A percentile compares a stretch with the other conserved stretches of the same genome.
Conservation (phyloP, 2,888 invertebrate genomes). For the Euzophera pinguis region DNA sequence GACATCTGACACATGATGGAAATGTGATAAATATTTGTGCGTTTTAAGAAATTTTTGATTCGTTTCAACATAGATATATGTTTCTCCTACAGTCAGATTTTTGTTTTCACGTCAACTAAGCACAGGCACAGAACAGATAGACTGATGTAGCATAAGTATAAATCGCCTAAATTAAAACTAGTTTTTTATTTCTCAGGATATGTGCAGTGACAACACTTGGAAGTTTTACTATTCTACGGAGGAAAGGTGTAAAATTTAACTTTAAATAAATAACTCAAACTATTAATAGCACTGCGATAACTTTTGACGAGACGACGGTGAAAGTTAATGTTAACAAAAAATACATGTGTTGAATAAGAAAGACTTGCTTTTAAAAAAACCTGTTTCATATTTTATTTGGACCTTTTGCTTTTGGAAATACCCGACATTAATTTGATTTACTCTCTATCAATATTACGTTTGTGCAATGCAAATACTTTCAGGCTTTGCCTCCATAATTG, state of each 20-base stretch:
- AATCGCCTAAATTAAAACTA: no score
- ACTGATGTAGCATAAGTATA: no score
- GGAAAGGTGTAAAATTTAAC: neutral
- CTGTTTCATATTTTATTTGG: neutral
- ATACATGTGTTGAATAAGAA: slow-evolving; percentile 1
- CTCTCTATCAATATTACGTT: neutral
- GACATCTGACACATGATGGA: slow-evolving; percentile 21
- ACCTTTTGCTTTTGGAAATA: neutral
- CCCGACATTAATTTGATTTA: neutral
- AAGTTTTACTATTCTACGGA: neutral
- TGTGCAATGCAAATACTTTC: no score
- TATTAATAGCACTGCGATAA: neutral
- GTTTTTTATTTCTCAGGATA: no score
- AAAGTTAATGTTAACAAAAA: slow-evolving; percentile 3
- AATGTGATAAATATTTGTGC: slow-evolving; percentile 23
- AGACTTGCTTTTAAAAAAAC: slow-evolving; percentile 3
- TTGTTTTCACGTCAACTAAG: no score
- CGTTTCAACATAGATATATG: neutral
- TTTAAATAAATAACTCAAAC: neutral
- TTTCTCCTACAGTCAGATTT: no score
- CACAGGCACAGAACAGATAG: no score
- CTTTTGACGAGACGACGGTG: neutral
- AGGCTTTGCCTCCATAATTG: no score
- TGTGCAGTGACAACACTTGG: no score
- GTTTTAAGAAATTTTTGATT: neutral